A percentile compares a stretch with the other conserved stretches of the same genome.
These are phyloP conservation scores for Lepidochitona cinerea DNA, from an alignment of 2,888 invertebrate genomes.

Conservation along the genomic window DNA sequence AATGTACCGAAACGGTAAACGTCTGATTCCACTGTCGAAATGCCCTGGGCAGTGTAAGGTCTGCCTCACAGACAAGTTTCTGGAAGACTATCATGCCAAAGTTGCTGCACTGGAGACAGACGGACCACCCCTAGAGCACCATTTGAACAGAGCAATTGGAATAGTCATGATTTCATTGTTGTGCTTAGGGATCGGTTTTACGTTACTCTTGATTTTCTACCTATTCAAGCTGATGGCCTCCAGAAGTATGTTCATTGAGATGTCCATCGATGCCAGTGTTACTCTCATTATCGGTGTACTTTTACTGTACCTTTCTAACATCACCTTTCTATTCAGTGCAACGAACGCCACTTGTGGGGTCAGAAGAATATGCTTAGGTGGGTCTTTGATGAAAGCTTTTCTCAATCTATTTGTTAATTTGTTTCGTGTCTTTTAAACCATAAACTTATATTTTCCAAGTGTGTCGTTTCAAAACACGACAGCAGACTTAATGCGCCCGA, in stretches of 20 bases:
- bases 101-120: background rate
- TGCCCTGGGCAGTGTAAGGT: conserved; percentile 1
- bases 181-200: background rate
- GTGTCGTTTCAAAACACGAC: too few relatives aligned
- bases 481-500: too few relatives aligned
- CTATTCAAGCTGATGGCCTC: background rate
- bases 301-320: background rate
- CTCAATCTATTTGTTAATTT: too few relatives aligned
- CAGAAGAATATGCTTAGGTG: background rate
- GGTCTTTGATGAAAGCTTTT: too few relatives aligned
- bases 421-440: too few relatives aligned
- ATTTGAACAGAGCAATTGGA: background rate
- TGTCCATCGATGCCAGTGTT: background rate
- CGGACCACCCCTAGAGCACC: background rate
- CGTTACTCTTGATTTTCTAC: background rate
- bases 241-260: background rate
- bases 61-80: background rate
- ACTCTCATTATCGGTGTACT: background rate
- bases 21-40: background rate
- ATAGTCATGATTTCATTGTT: background rate
- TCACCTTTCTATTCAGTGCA: background rate
- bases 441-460: too few relatives aligned
- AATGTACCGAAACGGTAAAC: background rate
- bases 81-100: background rate
- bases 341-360: background rate